A percentile compares a stretch with the other conserved stretches of the same genome.
Evolutionary conservation across 2,113 vertebrate species (phyloP).

Genomic region (Pristiophorus japonicus): DNA sequence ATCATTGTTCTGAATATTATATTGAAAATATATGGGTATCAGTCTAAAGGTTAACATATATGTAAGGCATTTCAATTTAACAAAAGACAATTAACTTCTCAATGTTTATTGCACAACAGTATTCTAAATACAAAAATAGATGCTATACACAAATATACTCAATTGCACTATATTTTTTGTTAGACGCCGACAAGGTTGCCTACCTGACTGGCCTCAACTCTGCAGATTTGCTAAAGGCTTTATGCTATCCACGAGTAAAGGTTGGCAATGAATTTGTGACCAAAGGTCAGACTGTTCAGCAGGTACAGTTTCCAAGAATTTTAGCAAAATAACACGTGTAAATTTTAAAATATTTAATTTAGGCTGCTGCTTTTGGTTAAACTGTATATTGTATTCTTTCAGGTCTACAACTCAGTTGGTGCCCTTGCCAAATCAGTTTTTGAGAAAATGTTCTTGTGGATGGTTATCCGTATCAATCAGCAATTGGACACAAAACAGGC

Average conservation of each 20-base stretch:
- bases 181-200: slow-evolving; percentile 77
- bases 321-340: not conserved
- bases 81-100: not conserved
- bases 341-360: not conserved
- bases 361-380: not conserved
- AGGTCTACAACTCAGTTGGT: slow-evolving; percentile 54
- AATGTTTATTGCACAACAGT: not conserved
- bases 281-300: slow-evolving; percentile 83
- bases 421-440: slow-evolving; percentile 60
- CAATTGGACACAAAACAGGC: slow-evolving; percentile 60
- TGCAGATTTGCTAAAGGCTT: slow-evolving; percentile 78
- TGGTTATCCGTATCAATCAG: slow-evolving; percentile 63
- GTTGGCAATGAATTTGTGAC: slow-evolving; percentile 86
- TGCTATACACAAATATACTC: not conserved
- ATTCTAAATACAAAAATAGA: not conserved
- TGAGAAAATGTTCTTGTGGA: slow-evolving; percentile 78
- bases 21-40: too few relatives aligned
- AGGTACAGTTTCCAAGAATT: slow-evolving; percentile 53
- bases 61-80: not conserved
- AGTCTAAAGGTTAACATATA: too few relatives aligned
- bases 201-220: slow-evolving; percentile 85
- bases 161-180: not conserved
- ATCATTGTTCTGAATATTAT: too few relatives aligned
- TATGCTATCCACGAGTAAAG: slow-evolving; percentile 80
- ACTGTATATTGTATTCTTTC: not conserved